A percentile compares a stretch with the other conserved stretches of the same genome.
phyloP scores from a whole-genome alignment of 2,797 vertebrate genomes.

The Varecia variegata region DNA sequence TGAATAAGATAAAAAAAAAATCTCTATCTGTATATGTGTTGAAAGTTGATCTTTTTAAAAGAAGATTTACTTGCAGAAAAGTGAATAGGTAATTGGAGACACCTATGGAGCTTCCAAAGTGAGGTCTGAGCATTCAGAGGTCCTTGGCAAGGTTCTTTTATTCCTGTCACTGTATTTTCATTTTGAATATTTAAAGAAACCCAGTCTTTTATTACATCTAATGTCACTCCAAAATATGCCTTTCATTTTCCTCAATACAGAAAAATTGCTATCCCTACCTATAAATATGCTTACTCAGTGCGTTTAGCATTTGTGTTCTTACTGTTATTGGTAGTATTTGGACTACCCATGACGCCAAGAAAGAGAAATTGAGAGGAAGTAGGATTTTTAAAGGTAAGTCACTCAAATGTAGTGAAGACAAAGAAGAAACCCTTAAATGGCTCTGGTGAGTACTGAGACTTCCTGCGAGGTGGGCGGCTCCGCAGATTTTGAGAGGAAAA shows the following conservation, averaged over 20 bases:
- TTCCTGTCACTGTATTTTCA: neutral
- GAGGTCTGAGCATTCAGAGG: neutral
- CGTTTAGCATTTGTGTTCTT: neutral
- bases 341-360: neutral
- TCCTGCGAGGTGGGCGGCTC: neutral
- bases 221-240: neutral
- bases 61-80: constrained; percentile 12
- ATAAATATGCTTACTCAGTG: neutral
- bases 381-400: neutral
- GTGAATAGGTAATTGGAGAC: neutral
- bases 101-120: neutral
- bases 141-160: neutral
- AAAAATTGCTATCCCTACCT: neutral
- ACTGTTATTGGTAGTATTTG: neutral
- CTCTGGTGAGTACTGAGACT: neutral
- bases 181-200: constrained; percentile 17
- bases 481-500: neutral
- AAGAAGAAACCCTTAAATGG: neutral
- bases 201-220: neutral
- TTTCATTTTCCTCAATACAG: neutral
- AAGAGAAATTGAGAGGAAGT: neutral
- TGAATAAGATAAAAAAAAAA: neutral
- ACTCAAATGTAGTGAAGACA: neutral
- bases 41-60: constrained; percentile 9
- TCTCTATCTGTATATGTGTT: neutral